Percentiles rank a stretch among this genome's conserved stretches.
Conservation (phyloP, 37 sponge, comb jelly and placozoan genomes). For the Eunapius fragilis region DNA sequence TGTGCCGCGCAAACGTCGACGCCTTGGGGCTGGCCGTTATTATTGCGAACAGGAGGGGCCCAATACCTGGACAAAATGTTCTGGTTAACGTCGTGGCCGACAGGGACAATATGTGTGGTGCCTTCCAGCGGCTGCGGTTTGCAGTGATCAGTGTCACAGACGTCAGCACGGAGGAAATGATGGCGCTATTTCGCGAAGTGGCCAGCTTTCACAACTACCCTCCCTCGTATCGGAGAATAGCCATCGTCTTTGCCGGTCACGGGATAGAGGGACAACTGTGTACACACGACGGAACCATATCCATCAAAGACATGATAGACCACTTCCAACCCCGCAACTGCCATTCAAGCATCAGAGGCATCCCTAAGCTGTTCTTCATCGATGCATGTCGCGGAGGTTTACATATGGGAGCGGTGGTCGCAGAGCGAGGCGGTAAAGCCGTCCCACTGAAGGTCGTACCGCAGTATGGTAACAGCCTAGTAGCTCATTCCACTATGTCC, state of each 20-base stretch:
- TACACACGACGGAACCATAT: slow-evolving; percentile 11
- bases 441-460: slow-evolving; percentile 7
- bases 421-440: not conserved
- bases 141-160: not conserved
- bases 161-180: not conserved
- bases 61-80: not conserved
- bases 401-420: not conserved
- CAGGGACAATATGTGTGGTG: not conserved
- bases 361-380: slow-evolving; percentile 54
- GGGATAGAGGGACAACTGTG: slow-evolving; percentile 3
- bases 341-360: not conserved
- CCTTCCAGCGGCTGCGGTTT: slow-evolving; percentile 1
- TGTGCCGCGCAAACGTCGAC: not conserved
- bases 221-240: slow-evolving; percentile 13
- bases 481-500: slow-evolving; percentile 47
- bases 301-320: slow-evolving; percentile 8
- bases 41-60: slow-evolving; percentile 13
- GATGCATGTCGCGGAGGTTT: slow-evolving; percentile 59
- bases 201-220: not conserved
- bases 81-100: slow-evolving; percentile 9
- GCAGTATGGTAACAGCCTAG: slow-evolving; percentile 31
- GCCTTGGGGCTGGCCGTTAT: slow-evolving; percentile 51
- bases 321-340: slow-evolving; percentile 2
- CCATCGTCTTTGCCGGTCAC: slow-evolving; percentile 49
- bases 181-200: not conserved